Evolutionary conservation across 2,797 vertebrate genomes (phyloP), one percentile per base, ranked within the genome.

Genomic region (Saxicola maurus): DNA sequence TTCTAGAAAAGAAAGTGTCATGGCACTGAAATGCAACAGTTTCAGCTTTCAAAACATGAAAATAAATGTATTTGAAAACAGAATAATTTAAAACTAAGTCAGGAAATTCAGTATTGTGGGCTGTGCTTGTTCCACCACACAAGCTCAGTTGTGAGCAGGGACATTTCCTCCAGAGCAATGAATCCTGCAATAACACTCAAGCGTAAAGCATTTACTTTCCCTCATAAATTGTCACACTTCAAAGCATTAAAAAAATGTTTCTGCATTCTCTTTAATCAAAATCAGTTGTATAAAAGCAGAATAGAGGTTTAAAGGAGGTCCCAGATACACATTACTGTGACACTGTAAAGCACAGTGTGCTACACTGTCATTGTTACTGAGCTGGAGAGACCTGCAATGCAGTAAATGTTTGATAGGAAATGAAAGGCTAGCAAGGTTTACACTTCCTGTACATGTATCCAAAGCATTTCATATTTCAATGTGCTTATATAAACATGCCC

Each of bases 381-480:
- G 86, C 91, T 82, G 51, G 51, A 78, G 86, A 87, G 77, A 89
- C 40, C 96, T 67, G 96, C 96, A 95, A 73, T 96, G 96, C 96
- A 89, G 93, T 75, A 92, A 82, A 90, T 59, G 69, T 69, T 81
- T 55, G 55, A 86, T 78, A 60, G 85, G 38, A 87, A 92, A 92
- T 61, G 66, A 91, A 93, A 91, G 43, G 71, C 80, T 86, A 27
- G 55, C 38, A 79, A 89, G 69, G 71, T 87, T 67, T 94, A 75
- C 79, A 61, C 85, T 96, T 93, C 88, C 90, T 87, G 92, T 59
- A 65, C 74, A 55, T 72, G 87, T 81, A 81, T 38, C 76, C 95
- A 86, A 85, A 94, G 82, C 75, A 64, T 93, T 96, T 93, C 90
- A 90, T 80, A 94, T 95, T 96, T 96, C 91, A 78, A 61, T 28